A percentile compares a stretch with the other conserved stretches of the same genome.
Evolutionary conservation across 1,140 invertebrate genomes (phyloP).

Genomic region (Drosophila oshimai): DNA sequence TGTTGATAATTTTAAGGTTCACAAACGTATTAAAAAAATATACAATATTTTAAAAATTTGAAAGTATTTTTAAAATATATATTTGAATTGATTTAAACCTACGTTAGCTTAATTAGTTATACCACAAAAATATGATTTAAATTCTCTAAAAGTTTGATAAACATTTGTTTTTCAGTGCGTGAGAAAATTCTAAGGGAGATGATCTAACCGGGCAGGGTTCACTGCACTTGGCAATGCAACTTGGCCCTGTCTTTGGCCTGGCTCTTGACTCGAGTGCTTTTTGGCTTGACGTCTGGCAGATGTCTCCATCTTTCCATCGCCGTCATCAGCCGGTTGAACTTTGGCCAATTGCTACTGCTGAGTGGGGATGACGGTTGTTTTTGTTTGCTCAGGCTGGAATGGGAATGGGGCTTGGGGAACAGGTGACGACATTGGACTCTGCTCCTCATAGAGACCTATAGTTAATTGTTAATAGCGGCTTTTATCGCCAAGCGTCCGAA

Average conservation of each 20-base stretch:
- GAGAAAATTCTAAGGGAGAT: background rate
- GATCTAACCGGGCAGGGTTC: conserved; percentile 42
- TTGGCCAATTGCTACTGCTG: conserved; percentile 19
- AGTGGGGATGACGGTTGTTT: conserved; percentile 43
- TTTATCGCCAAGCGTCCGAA: conserved; percentile 1
- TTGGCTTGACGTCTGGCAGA: conserved; percentile 33
- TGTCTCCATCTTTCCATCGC: conserved; percentile 1
- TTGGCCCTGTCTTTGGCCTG: conserved; percentile 14
- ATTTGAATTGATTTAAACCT: too few relatives aligned
- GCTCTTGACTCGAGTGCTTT: conserved; percentile 29
- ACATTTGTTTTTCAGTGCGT: background rate
- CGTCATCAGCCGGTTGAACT: conserved; percentile 30
- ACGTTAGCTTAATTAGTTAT: too few relatives aligned
- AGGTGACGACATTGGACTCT: conserved; percentile 48
- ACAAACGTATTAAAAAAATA: too few relatives aligned
- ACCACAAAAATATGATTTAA: too few relatives aligned
- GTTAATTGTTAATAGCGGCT: conserved; percentile 36
- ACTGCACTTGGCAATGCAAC: conserved; percentile 63
- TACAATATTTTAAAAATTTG: too few relatives aligned
- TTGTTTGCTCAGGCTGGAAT: conserved; percentile 20
- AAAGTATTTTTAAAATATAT: too few relatives aligned
- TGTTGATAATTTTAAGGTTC: too few relatives aligned
- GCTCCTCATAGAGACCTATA: conserved; percentile 7
- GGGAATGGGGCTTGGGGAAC: conserved; percentile 24
- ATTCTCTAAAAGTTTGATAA: too few relatives aligned